Percentiles rank a stretch among this genome's conserved stretches.
phyloP scores from a whole-genome alignment of 2,797 vertebrate species.

The Poeciliopsis presidionis region DNA sequence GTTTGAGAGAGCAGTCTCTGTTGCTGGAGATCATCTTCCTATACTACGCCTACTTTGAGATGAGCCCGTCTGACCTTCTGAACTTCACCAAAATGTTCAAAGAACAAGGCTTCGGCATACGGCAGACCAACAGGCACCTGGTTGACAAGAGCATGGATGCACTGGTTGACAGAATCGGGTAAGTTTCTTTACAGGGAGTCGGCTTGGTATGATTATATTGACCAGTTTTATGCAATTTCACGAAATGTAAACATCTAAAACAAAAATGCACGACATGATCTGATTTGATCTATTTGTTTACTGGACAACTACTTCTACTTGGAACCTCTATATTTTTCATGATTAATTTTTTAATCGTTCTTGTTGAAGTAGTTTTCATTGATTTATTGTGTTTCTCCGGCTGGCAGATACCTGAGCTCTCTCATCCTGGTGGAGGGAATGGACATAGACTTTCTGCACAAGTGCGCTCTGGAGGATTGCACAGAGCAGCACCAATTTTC shows the following conservation, averaged over 20 bases:
- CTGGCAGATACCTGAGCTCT: conserved; percentile 89
- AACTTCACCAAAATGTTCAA: conserved; percentile 92
- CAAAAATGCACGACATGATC: background rate
- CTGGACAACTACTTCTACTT: background rate
- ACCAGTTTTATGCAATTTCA: background rate
- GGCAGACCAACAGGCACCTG: conserved; percentile 95
- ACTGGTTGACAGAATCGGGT: conserved; percentile 94
- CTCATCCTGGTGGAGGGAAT: conserved; percentile 96
- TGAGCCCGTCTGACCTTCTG: conserved; percentile 88
- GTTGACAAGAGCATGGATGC: conserved; percentile 95
- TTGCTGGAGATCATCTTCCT: conserved; percentile 96
- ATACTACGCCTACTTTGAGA: conserved; percentile 97
- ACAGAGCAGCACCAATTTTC: conserved; percentile 93
- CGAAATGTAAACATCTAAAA: background rate
- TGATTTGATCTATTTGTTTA: background rate
- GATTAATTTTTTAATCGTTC: background rate
- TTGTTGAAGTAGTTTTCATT: background rate
- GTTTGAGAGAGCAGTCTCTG: conserved; percentile 94
- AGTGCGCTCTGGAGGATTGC: conserved; percentile 91
- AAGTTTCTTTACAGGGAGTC: conserved; percentile 24
- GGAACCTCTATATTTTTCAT: background rate
- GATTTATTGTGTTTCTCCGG: conserved; percentile 1
- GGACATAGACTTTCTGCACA: conserved; percentile 96
- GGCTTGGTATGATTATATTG: too few relatives aligned
- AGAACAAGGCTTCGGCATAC: conserved; percentile 93